Percentiles rank a stretch among this genome's conserved stretches.
Conservation (phyloP, 2,113 vertebrate species). For the Narcine bancroftii region DNA sequence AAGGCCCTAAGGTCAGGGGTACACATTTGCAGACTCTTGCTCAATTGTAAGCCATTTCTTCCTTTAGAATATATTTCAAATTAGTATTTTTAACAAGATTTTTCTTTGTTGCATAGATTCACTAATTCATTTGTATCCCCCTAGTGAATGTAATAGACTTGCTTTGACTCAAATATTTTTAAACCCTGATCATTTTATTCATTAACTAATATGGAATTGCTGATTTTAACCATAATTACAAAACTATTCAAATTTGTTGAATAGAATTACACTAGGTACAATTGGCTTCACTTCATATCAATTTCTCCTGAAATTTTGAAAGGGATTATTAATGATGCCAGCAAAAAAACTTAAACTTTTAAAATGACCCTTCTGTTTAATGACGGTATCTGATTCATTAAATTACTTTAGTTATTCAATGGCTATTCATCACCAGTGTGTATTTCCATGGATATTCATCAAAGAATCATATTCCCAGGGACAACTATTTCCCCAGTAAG, state of each 20-base stretch:
- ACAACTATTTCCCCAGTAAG: no score
- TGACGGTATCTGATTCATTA: background rate
- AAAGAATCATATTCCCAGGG: background rate
- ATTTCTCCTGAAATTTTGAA: background rate
- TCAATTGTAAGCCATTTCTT: slow-evolving; percentile 25
- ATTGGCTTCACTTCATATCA: background rate
- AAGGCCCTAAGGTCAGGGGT: slow-evolving; percentile 27
- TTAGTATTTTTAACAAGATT: background rate
- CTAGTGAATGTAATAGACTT: background rate
- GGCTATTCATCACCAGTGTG: background rate
- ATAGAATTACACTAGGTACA: background rate
- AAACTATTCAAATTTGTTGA: background rate
- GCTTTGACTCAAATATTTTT: background rate
- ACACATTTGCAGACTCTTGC: slow-evolving; percentile 2
- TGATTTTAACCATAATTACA: background rate
- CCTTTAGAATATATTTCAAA: slow-evolving; percentile 5
- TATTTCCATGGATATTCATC: background rate
- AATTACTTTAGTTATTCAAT: background rate
- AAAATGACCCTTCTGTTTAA: background rate
- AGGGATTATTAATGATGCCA: background rate
- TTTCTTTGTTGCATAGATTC: slow-evolving; percentile 34
- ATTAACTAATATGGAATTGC: background rate
- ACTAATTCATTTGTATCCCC: slow-evolving; percentile 10
- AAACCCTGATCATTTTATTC: background rate
- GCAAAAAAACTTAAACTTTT: background rate